Evolutionary conservation across 2,797 vertebrate genomes (phyloP), one percentile per base, ranked within the genome.

Genomic region (Furcifer pardalis): DNA sequence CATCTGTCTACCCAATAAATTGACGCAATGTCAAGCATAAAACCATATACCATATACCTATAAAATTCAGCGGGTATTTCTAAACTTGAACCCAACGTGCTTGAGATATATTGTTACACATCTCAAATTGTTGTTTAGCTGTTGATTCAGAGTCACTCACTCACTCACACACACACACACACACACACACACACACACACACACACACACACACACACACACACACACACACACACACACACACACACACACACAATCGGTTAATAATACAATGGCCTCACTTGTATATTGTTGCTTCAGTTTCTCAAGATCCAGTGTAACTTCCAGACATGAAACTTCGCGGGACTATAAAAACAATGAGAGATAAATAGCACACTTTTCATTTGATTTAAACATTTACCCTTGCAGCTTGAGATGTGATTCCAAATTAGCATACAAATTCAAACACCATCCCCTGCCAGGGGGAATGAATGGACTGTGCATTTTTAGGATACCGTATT

Each of bases 271-370:
- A 90, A 91, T 92, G 91, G 90, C 83, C 92, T 94, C 92, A 94
- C 92, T 91, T 94, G 93, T 94, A 73, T 81, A 93, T 87, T 91
- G 92, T 79, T 86, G 78, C 77, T 91, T 86, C 66, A 90, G 84
- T 62, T 88, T 91, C 71, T 92, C 77, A 0, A 88, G 90, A 59
- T 95, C 90, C 56, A 96, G 82, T 46, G 90, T 90, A 72, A 97
- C 86, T 83, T 96, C 95, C 89, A 97, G 81, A 87, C 91, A 91
- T 89, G 94, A 94, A 93, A 96, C 80, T 1, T 96, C 95, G 7
- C 93, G 93, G 56, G 95, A 94, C 97, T 97, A 82, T 37, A 94
- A 71, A 5, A 87, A 56, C 17, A 83, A 83, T 63, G 63, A 10
- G 49, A 37, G 12, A 37, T 69, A 59, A 77, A 37, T 37, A 68